Conservation (phyloP, 2,888 invertebrate species). For the Melanophora roralis region DNA sequence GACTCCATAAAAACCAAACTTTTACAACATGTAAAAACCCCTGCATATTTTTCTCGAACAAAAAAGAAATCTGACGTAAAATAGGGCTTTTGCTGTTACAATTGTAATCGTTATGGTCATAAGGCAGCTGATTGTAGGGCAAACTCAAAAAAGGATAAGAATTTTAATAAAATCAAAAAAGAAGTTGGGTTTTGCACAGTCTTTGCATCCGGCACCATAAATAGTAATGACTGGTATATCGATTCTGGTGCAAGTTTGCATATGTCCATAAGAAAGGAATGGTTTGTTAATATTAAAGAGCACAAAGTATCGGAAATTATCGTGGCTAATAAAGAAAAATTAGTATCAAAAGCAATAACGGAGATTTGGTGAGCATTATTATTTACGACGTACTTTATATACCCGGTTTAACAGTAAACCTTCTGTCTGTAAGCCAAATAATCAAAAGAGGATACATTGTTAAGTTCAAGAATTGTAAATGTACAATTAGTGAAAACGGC, state of each 20-base stretch:
- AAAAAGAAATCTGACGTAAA: conserved; percentile 1
- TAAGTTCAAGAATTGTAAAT: neutral
- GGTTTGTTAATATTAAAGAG: conserved; percentile 10
- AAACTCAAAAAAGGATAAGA: neutral
- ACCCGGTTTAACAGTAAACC: conserved; percentile 25
- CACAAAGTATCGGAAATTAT: conserved; percentile 10
- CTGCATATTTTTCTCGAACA: neutral
- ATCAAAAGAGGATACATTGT: conserved; percentile 1
- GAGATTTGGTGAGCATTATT: neutral
- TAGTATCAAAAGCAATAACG: neutral
- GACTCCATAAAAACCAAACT: conserved; percentile 51
- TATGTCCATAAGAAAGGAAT: conserved; percentile 17
- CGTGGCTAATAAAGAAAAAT: conserved; percentile 19
- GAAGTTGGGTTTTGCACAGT: conserved; percentile 27
- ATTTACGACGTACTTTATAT: neutral
- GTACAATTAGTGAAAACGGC: neutral
- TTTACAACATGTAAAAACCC: conserved; percentile 17
- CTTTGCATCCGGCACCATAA: neutral
- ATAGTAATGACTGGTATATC: conserved; percentile 1
- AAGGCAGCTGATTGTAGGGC: conserved; percentile 17
- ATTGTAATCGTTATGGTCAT: conserved; percentile 28
- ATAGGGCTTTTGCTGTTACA: conserved; percentile 19
- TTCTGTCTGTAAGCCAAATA: conserved; percentile 40
- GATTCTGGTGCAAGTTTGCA: conserved; percentile 26
- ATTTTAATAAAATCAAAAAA: no score